Evolutionary conservation across 2,113 vertebrate genomes (phyloP).

Genomic region (Tympanuchus pallidicinctus): DNA sequence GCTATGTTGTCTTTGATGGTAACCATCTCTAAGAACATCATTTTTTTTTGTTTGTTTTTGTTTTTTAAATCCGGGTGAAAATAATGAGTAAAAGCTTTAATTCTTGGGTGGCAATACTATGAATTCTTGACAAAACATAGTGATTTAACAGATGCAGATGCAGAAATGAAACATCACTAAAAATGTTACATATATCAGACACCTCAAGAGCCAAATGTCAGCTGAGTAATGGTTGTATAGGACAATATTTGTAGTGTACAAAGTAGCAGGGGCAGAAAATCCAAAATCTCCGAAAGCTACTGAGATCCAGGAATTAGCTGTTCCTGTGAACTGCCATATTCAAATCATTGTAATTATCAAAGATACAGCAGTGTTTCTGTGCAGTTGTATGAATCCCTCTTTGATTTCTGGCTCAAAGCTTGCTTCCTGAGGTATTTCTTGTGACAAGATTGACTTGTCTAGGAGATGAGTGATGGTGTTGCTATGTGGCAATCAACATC

Average conservation of each 20-base stretch:
- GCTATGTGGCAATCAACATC: no score
- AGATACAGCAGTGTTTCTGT: not conserved
- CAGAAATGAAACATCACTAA: not conserved
- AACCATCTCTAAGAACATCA: not conserved
- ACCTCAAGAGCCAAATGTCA: not conserved
- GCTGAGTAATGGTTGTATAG: not conserved
- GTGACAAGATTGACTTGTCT: no score
- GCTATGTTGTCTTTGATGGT: not conserved
- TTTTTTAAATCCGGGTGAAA: not conserved
- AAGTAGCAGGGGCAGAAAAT: not conserved
- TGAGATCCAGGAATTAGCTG: not conserved
- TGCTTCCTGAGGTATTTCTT: no score
- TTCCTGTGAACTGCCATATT: not conserved
- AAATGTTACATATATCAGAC: not conserved
- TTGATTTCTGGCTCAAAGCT: no score
- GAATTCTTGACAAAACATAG: not conserved
- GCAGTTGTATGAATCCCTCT: no score
- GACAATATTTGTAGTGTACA: not conserved
- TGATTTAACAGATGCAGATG: not conserved
- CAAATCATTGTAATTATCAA: not conserved
- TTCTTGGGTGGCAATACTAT: not conserved
- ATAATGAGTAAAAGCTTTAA: not conserved
- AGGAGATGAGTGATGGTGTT: no score
- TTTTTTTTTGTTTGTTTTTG: not conserved
- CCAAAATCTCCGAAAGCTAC: not conserved